These are phyloP conservation scores for Scaptomyza montana DNA, from an alignment of 1,140 invertebrate genomes.

Conservation along the genomic window DNA sequence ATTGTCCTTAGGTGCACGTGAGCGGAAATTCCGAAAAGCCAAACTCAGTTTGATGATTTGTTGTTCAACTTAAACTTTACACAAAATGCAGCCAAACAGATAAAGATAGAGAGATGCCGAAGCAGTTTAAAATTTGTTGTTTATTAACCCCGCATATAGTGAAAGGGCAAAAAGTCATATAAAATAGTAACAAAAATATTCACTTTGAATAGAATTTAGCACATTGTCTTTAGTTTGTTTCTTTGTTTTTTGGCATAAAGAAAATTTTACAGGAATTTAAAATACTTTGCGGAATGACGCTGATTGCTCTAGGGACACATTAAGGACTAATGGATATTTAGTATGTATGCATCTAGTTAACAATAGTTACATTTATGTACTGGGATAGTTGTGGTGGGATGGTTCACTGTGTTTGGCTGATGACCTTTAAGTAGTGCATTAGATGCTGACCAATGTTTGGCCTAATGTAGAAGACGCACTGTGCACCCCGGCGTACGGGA, in stretches of 20 bases:
- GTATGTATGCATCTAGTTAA: slow-evolving; percentile 25
- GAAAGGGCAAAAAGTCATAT: slow-evolving; percentile 38
- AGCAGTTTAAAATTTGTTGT: slow-evolving; percentile 1
- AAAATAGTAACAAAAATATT: slow-evolving; percentile 51
- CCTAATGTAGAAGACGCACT: slow-evolving; percentile 76
- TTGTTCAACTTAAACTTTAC: slow-evolving; percentile 22
- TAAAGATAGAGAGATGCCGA: neutral
- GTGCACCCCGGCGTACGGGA: slow-evolving; percentile 47
- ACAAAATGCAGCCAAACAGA: neutral
- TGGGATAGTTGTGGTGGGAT: neutral
- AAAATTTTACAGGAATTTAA: slow-evolving; percentile 30
- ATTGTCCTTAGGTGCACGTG: slow-evolving; percentile 40
- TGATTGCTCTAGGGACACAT: slow-evolving; percentile 24
- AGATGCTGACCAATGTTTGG: slow-evolving; percentile 70
- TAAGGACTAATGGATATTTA: slow-evolving; percentile 13
- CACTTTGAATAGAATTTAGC: slow-evolving; percentile 12
- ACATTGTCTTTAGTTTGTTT: slow-evolving; percentile 7
- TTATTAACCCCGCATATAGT: slow-evolving; percentile 35
- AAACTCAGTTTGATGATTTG: slow-evolving; percentile 25
- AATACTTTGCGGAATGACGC: slow-evolving; percentile 42
- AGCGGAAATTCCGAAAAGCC: slow-evolving; percentile 33
- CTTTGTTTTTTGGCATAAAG: slow-evolving; percentile 40
- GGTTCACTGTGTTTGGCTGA: slow-evolving; percentile 46
- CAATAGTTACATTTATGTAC: slow-evolving; percentile 23
- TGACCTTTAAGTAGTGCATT: slow-evolving; percentile 72